These are phyloP conservation scores for Elachura formosa DNA, from an alignment of 2,113 vertebrate species.

Conservation along the genomic window DNA sequence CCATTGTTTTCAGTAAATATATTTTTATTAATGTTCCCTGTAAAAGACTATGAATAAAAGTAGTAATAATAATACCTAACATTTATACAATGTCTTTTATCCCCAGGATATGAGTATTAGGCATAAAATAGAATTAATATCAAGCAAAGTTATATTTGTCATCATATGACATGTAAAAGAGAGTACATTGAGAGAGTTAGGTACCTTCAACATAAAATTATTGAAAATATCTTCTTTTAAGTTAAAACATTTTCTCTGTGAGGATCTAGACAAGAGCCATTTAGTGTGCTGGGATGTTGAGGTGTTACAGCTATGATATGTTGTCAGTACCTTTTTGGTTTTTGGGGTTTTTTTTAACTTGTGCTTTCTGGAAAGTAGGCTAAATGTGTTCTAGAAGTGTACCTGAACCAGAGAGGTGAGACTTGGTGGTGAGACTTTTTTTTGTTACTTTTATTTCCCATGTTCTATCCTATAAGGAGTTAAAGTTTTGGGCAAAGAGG, in stretches of 20 bases:
- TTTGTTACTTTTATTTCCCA: neutral
- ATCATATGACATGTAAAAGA: neutral
- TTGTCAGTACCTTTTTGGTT: neutral
- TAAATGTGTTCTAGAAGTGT: neutral
- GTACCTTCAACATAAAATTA: neutral
- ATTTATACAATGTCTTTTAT: neutral
- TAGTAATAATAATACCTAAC: neutral
- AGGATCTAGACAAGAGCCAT: neutral
- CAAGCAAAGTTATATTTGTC: neutral
- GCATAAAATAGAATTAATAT: neutral
- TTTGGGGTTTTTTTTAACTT: neutral
- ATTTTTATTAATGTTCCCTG: neutral
- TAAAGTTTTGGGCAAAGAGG: conserved; percentile 45
- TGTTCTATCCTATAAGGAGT: conserved; percentile 8
- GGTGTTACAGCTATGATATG: neutral
- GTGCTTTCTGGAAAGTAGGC: neutral
- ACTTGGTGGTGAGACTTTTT: neutral
- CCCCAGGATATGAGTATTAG: neutral
- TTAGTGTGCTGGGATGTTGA: neutral
- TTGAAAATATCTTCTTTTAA: neutral
- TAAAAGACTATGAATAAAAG: neutral
- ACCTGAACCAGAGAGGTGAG: neutral
- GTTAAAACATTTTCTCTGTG: neutral
- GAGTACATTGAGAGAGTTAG: neutral
- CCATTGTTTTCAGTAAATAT: neutral